Evolutionary conservation across 2,797 vertebrate species (phyloP), one percentile per base, ranked within the genome.

Genomic region (Silurus lanzhouensis): DNA sequence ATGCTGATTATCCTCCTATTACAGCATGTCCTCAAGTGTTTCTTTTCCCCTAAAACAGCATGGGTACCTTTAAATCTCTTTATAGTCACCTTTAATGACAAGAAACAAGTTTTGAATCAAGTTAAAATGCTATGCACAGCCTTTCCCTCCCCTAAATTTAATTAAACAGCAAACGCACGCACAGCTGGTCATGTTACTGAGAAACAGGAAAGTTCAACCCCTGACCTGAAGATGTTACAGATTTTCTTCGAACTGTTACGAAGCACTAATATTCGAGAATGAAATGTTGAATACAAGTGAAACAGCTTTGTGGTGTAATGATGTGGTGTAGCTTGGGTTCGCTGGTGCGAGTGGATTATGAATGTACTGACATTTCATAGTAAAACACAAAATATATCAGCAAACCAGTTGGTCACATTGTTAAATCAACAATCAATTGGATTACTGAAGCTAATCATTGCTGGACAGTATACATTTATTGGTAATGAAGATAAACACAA

Each of bases 381-480:
- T 0, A 80, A 66, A 81, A 52, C 13, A 44, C 6, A 79, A n/a
- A 79, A 1, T 2, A n/a, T 25, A 63, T 61, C n/a, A 67, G 17
- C 10, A 3, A 81, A 52, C 19, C 27, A 61, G 27, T 27, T 12
- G 14, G 52, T 52, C 44, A 81, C 15, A 67, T 20, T 20, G 78
- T 66, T 17, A 81, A 2, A 17, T 27, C 25, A 66, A 81, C 46
- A 55, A 81, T 52, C 7, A 66, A 67, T 31, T 67, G 52, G 63
- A 80, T 80, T 46, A 55, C 67, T 80, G 81, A 83, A 71, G 46
- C 75, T 84, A 64, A 86, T 82, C 61, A 67, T 52, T 68, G 46
- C 9, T 67, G 44, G 5, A 83, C 19, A 86, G 60, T 46, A 76
- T 9, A 63, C n/a, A 84, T 83, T 78, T 85, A 84, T 86, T 86